These are phyloP conservation scores for Enteromius thamalakanensis DNA, from an alignment of 2,797 vertebrate species.

Conservation along the genomic window DNA sequence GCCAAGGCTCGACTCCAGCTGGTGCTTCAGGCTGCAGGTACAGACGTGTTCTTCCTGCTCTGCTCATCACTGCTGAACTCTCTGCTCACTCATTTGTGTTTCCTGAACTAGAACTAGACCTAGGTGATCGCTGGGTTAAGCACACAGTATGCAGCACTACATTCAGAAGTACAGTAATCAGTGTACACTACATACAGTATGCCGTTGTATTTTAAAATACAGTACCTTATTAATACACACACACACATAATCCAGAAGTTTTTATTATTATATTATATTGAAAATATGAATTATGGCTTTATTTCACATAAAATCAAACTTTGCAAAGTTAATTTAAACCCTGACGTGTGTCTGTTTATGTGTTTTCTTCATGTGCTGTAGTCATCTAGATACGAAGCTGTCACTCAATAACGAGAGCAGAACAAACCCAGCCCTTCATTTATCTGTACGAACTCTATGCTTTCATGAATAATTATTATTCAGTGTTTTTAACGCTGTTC, in stretches of 20 bases:
- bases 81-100: not conserved
- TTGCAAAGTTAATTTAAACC: not conserved
- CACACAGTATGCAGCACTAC: not conserved
- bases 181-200: not conserved
- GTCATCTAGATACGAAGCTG: too few species aligned
- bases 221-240: not conserved
- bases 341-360: not conserved
- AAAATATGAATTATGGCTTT: too few species aligned
- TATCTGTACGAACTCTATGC: not conserved
- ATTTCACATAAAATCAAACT: too few species aligned
- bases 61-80: not conserved
- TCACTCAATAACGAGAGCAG: not conserved
- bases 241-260: not conserved
- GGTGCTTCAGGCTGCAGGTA: conserved; percentile 94
- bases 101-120: not conserved
- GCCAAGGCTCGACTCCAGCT: conserved; percentile 92
- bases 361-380: not conserved
- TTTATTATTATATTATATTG: too few species aligned
- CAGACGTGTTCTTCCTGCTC: conserved; percentile 15
- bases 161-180: not conserved
- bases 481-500: too few species aligned
- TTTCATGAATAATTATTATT: not conserved
- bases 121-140: not conserved
- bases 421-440: not conserved
- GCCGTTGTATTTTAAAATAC: not conserved